Evolutionary conservation across 2,888 invertebrate genomes (phyloP).

Genomic region (Taphrorychus bicolor): DNA sequence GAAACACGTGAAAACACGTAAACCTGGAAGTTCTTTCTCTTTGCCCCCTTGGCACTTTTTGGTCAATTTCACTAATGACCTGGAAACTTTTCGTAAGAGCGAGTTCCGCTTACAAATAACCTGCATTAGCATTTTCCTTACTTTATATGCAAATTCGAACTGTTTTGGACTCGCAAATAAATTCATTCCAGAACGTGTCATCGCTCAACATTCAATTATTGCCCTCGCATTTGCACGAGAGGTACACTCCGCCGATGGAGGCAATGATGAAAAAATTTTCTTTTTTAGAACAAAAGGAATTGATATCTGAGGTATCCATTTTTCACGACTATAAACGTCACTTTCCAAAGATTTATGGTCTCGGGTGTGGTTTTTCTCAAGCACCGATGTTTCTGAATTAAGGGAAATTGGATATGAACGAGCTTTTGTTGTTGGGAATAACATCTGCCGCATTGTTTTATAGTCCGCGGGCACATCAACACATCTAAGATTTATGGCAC

Average conservation of each 20-base stretch:
- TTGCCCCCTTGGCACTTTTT: constrained; percentile 30
- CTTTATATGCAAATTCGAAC: constrained; percentile 37
- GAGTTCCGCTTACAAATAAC: constrained; percentile 41
- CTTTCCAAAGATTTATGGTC: constrained; percentile 23
- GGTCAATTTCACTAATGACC: constrained; percentile 41
- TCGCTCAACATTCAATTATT: constrained; percentile 27
- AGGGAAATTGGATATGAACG: constrained; percentile 7
- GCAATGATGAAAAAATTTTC: neutral
- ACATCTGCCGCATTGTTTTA: neutral
- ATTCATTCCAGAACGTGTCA: constrained; percentile 35
- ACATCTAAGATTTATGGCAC: no score
- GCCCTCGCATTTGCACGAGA: neutral
- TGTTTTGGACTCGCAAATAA: constrained; percentile 32
- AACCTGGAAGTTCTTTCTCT: constrained; percentile 35
- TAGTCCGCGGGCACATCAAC: no score
- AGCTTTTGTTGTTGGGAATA: neutral
- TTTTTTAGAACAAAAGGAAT: constrained; percentile 15
- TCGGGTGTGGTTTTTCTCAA: constrained; percentile 29
- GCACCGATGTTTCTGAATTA: constrained; percentile 18
- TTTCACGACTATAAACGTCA: constrained; percentile 29
- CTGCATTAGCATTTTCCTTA: constrained; percentile 38
- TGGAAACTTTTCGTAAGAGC: constrained; percentile 39
- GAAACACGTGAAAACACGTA: constrained; percentile 25
- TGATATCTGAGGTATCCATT: constrained; percentile 18
- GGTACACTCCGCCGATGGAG: neutral